These are phyloP conservation scores for Andricus quercusramuli DNA, from an alignment of 2,888 invertebrate species.

Conservation along the genomic window DNA sequence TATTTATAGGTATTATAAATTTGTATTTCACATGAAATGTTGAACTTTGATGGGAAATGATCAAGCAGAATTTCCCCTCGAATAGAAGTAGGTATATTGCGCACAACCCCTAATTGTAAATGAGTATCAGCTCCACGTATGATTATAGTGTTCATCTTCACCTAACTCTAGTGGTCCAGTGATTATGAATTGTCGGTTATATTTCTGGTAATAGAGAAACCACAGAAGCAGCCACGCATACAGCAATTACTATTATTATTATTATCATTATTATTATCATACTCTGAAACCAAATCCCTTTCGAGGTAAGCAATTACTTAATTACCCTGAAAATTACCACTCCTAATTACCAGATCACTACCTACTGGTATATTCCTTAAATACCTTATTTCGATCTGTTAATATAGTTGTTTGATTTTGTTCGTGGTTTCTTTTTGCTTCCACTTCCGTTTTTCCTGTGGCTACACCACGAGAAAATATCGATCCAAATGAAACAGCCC, in stretches of 20 bases:
- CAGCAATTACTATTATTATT: neutral
- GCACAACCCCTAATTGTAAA: slow-evolving; percentile 13
- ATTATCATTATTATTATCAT: too few species aligned
- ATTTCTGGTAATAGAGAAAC: slow-evolving; percentile 22
- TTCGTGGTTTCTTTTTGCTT: slow-evolving; percentile 17
- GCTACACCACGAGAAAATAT: slow-evolving; percentile 13
- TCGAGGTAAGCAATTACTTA: neutral
- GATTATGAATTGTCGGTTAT: slow-evolving; percentile 12
- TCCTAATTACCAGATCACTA: slow-evolving; percentile 21
- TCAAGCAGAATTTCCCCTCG: neutral
- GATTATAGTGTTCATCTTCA: slow-evolving; percentile 15
- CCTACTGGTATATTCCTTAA: neutral
- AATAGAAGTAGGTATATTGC: neutral
- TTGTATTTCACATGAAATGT: neutral
- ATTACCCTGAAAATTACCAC: slow-evolving; percentile 28
- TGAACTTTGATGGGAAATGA: neutral
- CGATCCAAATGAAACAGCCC: slow-evolving; percentile 33
- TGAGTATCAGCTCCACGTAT: neutral
- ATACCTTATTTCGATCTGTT: neutral
- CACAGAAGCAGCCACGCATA: neutral
- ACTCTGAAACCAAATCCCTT: too few species aligned
- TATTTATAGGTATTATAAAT: neutral
- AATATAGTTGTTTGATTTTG: slow-evolving; percentile 23
- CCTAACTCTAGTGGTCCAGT: neutral
- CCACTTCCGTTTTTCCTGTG: neutral